Evolutionary conservation across 2,113 vertebrate genomes (phyloP).

Genomic region (Callionymus lyra): DNA sequence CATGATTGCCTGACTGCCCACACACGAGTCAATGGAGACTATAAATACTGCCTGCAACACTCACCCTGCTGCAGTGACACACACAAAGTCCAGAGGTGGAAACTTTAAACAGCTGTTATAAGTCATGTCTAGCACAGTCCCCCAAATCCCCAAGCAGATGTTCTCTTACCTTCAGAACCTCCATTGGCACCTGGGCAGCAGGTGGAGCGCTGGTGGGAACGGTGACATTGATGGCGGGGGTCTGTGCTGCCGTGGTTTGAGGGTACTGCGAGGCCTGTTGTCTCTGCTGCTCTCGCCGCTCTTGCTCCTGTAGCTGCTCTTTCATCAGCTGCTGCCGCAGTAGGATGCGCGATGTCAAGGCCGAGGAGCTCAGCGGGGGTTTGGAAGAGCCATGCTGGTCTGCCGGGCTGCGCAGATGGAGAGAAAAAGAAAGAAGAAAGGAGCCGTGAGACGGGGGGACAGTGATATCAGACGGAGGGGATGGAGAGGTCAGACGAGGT

Average conservation of each 20-base stretch:
- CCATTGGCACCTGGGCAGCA: constrained; percentile 87
- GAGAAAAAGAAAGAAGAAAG: not conserved
- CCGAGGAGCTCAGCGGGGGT: constrained; percentile 89
- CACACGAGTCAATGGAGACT: constrained; percentile 33
- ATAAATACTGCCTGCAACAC: constrained; percentile 39
- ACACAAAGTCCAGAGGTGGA: constrained; percentile 45
- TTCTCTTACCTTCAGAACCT: constrained; percentile 89
- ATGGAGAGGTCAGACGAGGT: constrained; percentile 24
- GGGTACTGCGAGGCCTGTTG: constrained; percentile 79
- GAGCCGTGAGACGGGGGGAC: constrained; percentile 17
- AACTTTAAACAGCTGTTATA: no score
- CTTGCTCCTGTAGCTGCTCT: constrained; percentile 97
- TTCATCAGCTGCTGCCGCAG: constrained; percentile 98
- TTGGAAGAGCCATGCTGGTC: constrained; percentile 88
- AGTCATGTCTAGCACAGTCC: constrained; percentile 13
- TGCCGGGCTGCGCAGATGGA: constrained; percentile 65
- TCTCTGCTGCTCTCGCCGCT: constrained; percentile 87
- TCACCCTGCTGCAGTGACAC: constrained; percentile 44
- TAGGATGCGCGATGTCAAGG: constrained; percentile 92
- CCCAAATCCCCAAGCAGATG: not conserved
- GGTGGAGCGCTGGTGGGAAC: constrained; percentile 71
- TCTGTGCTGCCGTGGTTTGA: constrained; percentile 73
- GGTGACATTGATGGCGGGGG: constrained; percentile 92
- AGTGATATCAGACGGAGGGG: constrained; percentile 15
- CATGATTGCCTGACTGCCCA: constrained; percentile 33